Evolutionary conservation across 2,888 invertebrate genomes (phyloP).

Genomic region (Hyposoter dolosus): DNA sequence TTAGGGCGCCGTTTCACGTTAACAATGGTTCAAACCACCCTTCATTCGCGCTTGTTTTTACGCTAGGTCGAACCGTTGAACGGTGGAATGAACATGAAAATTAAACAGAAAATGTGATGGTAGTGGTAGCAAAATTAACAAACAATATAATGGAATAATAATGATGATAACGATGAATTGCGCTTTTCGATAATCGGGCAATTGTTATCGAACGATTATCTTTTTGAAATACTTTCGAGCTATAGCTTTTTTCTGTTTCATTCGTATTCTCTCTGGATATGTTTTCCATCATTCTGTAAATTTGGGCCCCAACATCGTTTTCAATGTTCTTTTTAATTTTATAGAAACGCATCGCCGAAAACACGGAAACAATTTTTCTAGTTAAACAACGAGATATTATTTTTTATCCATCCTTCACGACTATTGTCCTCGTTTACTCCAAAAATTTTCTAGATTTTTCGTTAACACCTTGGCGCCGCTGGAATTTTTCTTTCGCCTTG

Average conservation of each 20-base stretch:
- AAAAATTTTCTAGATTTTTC: slow-evolving; percentile 58
- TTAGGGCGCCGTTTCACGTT: background rate
- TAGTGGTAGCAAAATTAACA: background rate
- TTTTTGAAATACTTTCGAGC: slow-evolving; percentile 52
- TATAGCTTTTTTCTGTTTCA: slow-evolving; percentile 27
- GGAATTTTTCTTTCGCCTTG: slow-evolving; percentile 20
- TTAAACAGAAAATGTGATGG: background rate
- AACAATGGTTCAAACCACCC: background rate
- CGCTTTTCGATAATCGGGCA: slow-evolving; percentile 32
- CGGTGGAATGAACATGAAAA: slow-evolving; percentile 17
- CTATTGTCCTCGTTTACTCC: slow-evolving; percentile 43
- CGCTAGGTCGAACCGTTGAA: slow-evolving; percentile 14
- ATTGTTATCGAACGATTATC: slow-evolving; percentile 12
- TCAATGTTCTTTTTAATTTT: background rate
- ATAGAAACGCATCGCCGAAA: slow-evolving; percentile 45
- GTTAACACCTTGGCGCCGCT: slow-evolving; percentile 18
- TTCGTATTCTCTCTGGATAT: background rate
- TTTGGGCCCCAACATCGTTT: slow-evolving; percentile 41
- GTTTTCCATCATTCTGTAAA: slow-evolving; percentile 14
- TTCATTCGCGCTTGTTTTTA: background rate
- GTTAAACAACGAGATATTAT: slow-evolving; percentile 47
- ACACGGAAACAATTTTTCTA: slow-evolving; percentile 58
- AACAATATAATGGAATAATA: background rate
- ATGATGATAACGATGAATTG: slow-evolving; percentile 32
- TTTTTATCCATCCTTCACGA: slow-evolving; percentile 28